Evolutionary conservation across 2,113 vertebrate species (phyloP).

Genomic region (Crotalus viridis): DNA sequence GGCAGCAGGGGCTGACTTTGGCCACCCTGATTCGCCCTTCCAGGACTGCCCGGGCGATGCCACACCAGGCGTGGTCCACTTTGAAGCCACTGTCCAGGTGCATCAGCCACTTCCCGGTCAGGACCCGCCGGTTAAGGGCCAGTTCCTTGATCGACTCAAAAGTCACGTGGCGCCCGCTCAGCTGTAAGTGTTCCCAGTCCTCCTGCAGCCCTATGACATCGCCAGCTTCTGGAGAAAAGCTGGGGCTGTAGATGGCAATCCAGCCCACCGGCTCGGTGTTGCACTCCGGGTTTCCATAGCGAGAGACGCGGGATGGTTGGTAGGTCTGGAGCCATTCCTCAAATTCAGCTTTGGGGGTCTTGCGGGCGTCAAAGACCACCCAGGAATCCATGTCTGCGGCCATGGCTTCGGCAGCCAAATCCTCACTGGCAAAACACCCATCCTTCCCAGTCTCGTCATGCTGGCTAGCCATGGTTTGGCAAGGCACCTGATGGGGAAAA

Average conservation of each 20-base stretch:
- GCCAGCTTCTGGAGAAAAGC: slow-evolving; percentile 39
- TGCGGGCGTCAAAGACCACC: slow-evolving; percentile 82
- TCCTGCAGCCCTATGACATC: slow-evolving; percentile 81
- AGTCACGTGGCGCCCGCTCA: slow-evolving; percentile 72
- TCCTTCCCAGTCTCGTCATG: slow-evolving; percentile 29
- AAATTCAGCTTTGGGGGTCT: slow-evolving; percentile 78
- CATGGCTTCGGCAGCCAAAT: slow-evolving; percentile 83
- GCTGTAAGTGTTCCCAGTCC: slow-evolving; percentile 81
- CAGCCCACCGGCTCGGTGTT: slow-evolving; percentile 78
- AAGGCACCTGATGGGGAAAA: neutral
- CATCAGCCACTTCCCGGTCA: slow-evolving; percentile 88
- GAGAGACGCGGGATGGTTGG: slow-evolving; percentile 79
- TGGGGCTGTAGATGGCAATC: slow-evolving; percentile 77
- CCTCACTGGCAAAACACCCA: slow-evolving; percentile 69
- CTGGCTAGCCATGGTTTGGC: neutral
- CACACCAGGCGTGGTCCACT: slow-evolving; percentile 85
- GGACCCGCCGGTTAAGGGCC: slow-evolving; percentile 82
- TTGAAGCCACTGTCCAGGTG: slow-evolving; percentile 87
- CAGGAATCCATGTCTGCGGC: slow-evolving; percentile 90
- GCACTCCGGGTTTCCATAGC: slow-evolving; percentile 72
- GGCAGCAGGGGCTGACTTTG: slow-evolving; percentile 82
- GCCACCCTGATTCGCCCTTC: slow-evolving; percentile 76
- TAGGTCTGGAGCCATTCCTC: slow-evolving; percentile 84
- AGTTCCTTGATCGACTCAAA: slow-evolving; percentile 82
- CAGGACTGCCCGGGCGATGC: slow-evolving; percentile 77